Evolutionary conservation across 2,113 vertebrate species (phyloP).

Genomic region (Boleophthalmus pectinirostris): DNA sequence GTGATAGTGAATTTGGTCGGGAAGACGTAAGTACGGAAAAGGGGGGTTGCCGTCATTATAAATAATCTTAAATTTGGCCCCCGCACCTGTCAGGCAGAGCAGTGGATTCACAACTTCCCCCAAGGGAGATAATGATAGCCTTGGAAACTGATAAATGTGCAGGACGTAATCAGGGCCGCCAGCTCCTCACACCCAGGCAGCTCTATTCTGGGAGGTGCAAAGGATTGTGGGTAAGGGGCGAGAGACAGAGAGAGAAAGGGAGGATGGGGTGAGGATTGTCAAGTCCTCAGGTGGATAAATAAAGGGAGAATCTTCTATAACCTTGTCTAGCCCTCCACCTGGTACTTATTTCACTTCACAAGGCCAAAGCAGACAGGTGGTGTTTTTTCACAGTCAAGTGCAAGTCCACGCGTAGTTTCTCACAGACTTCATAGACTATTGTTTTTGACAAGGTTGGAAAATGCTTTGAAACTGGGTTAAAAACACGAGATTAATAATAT

Average conservation of each 20-base stretch:
- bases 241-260: neutral
- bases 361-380: slow-evolving; percentile 4
- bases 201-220: slow-evolving; percentile 67
- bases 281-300: slow-evolving; percentile 55
- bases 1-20: slow-evolving; percentile 42
- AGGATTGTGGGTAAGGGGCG: slow-evolving; percentile 25
- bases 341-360: slow-evolving; percentile 12
- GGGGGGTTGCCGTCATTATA: slow-evolving; percentile 59
- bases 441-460: slow-evolving; percentile 17
- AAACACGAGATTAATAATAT: no score
- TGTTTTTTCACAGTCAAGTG: slow-evolving; percentile 2
- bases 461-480: slow-evolving; percentile 13
- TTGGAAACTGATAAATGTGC: slow-evolving; percentile 75
- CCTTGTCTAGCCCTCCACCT: slow-evolving; percentile 25
- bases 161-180: slow-evolving; percentile 60
- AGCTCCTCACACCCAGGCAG: slow-evolving; percentile 38
- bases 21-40: neutral
- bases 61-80: slow-evolving; percentile 73
- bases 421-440: slow-evolving; percentile 17
- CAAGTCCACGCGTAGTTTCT: slow-evolving; percentile 1
- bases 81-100: slow-evolving; percentile 70
- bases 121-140: slow-evolving; percentile 70
- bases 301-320: slow-evolving; percentile 35
- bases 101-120: slow-evolving; percentile 60
- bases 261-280: slow-evolving; percentile 17